Evolutionary conservation across 2,797 vertebrate genomes (phyloP).

Genomic region (Crocidura indochinensis): DNA sequence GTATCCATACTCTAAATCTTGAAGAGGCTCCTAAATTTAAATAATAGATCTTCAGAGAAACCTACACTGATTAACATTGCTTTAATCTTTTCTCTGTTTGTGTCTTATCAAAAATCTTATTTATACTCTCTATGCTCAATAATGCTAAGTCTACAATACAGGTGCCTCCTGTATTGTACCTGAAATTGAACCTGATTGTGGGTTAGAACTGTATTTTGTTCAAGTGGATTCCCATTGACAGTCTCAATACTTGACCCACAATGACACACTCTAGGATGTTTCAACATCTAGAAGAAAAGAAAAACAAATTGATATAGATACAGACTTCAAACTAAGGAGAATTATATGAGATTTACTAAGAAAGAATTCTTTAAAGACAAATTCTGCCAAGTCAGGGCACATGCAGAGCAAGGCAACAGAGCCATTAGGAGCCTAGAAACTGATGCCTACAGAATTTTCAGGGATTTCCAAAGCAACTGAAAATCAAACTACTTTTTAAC

Average conservation of each 20-base stretch:
- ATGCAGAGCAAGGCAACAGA: not conserved
- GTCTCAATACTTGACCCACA: not conserved
- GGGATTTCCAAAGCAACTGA: not conserved
- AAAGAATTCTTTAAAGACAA: constrained; percentile 5
- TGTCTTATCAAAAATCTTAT: not conserved
- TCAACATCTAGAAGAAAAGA: constrained; percentile 23
- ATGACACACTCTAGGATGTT: not conserved
- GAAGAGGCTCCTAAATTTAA: not conserved
- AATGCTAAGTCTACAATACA: not conserved
- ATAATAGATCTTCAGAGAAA: not conserved
- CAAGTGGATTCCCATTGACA: rapidly evolving
- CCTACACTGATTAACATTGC: not conserved
- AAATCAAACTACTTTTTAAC: not conserved
- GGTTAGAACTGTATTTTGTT: not conserved
- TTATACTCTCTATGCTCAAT: not conserved
- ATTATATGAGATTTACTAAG: not conserved
- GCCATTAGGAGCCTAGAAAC: not conserved
- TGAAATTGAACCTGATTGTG: not conserved
- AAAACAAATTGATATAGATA: constrained; percentile 8
- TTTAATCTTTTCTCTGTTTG: not conserved
- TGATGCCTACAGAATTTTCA: not conserved
- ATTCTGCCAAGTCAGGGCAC: not conserved
- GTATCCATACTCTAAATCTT: not conserved
- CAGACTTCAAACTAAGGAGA: not conserved
- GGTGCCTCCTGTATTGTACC: rapidly evolving